Conservation (phyloP, 2,888 invertebrate genomes). For the Scelioninae gen. 1 region DNA sequence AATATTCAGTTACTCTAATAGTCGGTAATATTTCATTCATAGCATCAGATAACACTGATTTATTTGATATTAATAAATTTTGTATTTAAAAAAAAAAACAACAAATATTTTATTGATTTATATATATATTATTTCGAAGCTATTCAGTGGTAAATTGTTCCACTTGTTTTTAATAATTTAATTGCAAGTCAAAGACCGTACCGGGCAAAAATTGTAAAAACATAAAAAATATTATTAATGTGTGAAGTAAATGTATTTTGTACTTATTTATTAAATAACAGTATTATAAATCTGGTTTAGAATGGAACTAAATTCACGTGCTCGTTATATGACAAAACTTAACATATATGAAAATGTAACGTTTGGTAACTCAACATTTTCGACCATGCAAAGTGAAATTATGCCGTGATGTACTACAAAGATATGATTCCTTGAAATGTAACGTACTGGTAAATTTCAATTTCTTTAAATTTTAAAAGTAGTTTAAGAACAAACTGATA, state of each 20-base stretch:
- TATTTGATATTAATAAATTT: not conserved
- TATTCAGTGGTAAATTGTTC: too few species aligned
- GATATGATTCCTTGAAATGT: constrained; percentile 27
- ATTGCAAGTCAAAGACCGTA: too few species aligned
- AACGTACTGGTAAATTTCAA: constrained; percentile 7
- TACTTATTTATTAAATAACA: not conserved
- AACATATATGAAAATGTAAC: constrained; percentile 22
- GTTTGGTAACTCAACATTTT: constrained; percentile 23
- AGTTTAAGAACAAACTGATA: not conserved
- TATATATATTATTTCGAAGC: too few species aligned
- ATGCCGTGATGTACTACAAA: constrained; percentile 47
- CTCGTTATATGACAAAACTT: constrained; percentile 16
- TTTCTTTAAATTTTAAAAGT: constrained; percentile 1
- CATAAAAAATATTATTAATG: not conserved
- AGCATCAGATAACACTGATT: not conserved
- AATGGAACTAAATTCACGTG: constrained; percentile 16
- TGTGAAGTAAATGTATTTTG: not conserved
- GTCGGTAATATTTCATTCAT: not conserved
- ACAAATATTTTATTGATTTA: too few species aligned
- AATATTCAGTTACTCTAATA: constrained; percentile 1
- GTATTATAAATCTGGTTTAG: constrained; percentile 7
- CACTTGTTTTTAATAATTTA: too few species aligned
- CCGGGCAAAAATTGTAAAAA: too few species aligned
- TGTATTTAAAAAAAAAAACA: too few species aligned
- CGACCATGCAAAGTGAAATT: constrained; percentile 33